phyloP scores from a whole-genome alignment of 1,140 invertebrate species.

The Drosophila leontia region DNA sequence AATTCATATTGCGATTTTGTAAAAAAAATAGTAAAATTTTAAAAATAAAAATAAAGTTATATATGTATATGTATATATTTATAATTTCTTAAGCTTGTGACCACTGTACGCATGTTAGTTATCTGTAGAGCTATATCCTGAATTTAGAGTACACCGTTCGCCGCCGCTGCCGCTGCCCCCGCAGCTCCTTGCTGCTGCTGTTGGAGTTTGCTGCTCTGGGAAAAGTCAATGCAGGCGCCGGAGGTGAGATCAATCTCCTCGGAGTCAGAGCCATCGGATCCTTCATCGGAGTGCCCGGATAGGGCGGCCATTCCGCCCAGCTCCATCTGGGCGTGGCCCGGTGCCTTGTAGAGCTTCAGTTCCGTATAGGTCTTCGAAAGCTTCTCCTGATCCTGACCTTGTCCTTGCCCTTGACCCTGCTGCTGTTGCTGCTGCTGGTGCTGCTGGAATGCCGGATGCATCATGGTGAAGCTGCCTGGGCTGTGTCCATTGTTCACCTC shows the following conservation, averaged over 20 bases:
- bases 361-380: conserved; percentile 81
- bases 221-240: conserved; percentile 84
- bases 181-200: conserved; percentile 59
- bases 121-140: conserved; percentile 14
- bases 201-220: conserved; percentile 76
- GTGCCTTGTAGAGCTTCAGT: conserved; percentile 82
- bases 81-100: neutral
- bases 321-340: conserved; percentile 49
- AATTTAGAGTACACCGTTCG: conserved; percentile 66
- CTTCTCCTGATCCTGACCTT: conserved; percentile 56
- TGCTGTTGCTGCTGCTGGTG: conserved; percentile 63
- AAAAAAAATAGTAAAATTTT: neutral
- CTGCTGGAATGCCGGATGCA: conserved; percentile 83
- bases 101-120: conserved; percentile 20
- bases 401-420: conserved; percentile 27
- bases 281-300: conserved; percentile 63
- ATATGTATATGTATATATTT: too few relatives aligned
- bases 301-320: conserved; percentile 59
- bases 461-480: conserved; percentile 76
- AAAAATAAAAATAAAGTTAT: too few relatives aligned
- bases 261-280: conserved; percentile 81
- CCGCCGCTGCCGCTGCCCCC: conserved; percentile 26
- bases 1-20: neutral
- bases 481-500: conserved; percentile 32
- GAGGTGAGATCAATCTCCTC: conserved; percentile 84